Evolutionary conservation across 2,888 invertebrate species (phyloP).

Genomic region (Myopa tessellatipennis): DNA sequence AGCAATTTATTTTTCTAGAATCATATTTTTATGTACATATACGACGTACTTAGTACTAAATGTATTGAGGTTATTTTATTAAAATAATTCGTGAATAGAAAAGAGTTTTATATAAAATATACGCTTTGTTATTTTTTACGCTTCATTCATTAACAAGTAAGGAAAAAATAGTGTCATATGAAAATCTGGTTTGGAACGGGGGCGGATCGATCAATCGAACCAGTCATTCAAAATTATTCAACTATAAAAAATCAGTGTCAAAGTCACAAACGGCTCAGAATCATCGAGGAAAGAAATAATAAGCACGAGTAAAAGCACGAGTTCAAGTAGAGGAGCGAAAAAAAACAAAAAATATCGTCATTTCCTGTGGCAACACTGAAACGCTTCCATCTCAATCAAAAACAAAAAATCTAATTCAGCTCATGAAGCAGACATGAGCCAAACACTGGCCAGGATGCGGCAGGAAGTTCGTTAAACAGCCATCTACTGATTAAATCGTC

Average conservation of each 20-base stretch:
- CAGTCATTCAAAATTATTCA: constrained; percentile 1
- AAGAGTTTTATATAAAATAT: too few relatives aligned
- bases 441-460: constrained; percentile 9
- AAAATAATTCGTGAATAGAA: too few relatives aligned
- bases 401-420: constrained; percentile 31
- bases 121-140: neutral
- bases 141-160: neutral
- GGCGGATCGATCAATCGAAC: neutral
- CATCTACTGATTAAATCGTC: constrained; percentile 47
- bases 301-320: neutral
- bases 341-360: neutral
- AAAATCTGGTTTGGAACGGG: neutral
- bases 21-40: too few relatives aligned
- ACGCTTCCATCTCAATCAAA: constrained; percentile 26
- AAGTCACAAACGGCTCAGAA: constrained; percentile 5
- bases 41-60: too few relatives aligned
- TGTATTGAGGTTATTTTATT: too few relatives aligned
- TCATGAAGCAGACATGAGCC: constrained; percentile 33
- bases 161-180: neutral
- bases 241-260: constrained; percentile 28
- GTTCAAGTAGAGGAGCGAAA: neutral
- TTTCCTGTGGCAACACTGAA: neutral
- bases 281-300: neutral
- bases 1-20: too few relatives aligned
- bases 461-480: constrained; percentile 52